These are phyloP conservation scores for Apolygus lucorum DNA, from an alignment of 1,140 invertebrate genomes.

Conservation along the genomic window DNA sequence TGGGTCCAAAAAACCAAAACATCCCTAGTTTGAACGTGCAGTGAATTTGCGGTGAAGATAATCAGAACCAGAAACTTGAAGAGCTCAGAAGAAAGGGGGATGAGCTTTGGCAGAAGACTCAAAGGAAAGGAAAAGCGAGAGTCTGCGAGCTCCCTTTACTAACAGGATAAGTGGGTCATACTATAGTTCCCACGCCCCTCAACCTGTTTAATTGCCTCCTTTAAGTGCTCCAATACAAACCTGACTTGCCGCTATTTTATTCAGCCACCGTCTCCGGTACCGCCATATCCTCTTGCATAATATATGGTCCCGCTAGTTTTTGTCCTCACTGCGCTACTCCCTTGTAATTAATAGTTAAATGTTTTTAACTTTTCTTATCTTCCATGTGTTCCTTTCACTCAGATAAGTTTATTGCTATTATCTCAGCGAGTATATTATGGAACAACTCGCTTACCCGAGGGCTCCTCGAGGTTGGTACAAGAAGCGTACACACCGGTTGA, in stretches of 20 bases:
- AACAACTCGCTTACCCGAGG: no score
- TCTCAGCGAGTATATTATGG: neutral
- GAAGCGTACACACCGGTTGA: no score
- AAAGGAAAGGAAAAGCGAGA: neutral
- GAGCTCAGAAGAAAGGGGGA: neutral
- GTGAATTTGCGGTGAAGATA: no score
- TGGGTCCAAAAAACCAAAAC: no score
- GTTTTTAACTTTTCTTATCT: neutral
- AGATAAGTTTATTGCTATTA: neutral
- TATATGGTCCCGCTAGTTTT: conserved; percentile 7
- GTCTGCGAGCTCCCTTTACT: neutral
- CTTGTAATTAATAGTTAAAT: conserved; percentile 16
- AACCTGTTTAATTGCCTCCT: conserved; percentile 15
- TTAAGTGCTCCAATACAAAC: conserved; percentile 19
- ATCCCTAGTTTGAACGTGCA: no score
- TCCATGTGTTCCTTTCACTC: neutral
- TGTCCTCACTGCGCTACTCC: neutral
- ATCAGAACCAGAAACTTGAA: no score
- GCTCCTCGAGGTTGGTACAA: no score
- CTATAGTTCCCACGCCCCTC: conserved; percentile 15
- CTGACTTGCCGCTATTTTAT: conserved; percentile 13
- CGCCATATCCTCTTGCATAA: conserved; percentile 7
- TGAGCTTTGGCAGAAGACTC: neutral
- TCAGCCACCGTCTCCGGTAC: conserved; percentile 2
- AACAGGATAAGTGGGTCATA: neutral